Evolutionary conservation across 2,113 vertebrate genomes (phyloP).

Genomic region (Bos indicus): DNA sequence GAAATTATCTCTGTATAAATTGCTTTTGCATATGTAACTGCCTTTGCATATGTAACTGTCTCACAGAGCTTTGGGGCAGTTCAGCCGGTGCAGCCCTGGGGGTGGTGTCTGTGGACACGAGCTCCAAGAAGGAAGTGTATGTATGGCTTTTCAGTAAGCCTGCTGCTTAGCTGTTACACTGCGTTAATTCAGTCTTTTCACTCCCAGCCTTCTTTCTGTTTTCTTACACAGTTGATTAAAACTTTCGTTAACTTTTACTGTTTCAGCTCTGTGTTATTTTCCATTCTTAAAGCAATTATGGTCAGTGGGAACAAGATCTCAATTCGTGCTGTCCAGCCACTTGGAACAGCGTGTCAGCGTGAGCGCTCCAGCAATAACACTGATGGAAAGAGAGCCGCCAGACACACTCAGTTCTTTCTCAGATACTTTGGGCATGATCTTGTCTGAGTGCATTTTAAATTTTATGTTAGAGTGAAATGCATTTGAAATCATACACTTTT

Average conservation of each 20-base stretch:
- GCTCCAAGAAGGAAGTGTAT: slow-evolving; percentile 27
- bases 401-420: slow-evolving; percentile 71
- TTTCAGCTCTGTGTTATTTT: slow-evolving; percentile 63
- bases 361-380: slow-evolving; percentile 64
- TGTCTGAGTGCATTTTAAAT: slow-evolving; percentile 59
- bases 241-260: slow-evolving; percentile 63
- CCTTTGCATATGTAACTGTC: slow-evolving; percentile 30
- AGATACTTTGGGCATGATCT: slow-evolving; percentile 57
- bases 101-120: neutral
- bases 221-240: slow-evolving; percentile 66
- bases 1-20: slow-evolving; percentile 58
- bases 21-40: slow-evolving; percentile 27
- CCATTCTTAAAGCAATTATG: slow-evolving; percentile 67
- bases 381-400: slow-evolving; percentile 64
- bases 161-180: neutral
- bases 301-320: slow-evolving; percentile 68
- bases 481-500: slow-evolving; percentile 53
- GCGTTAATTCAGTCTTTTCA: slow-evolving; percentile 6
- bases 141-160: slow-evolving; percentile 55
- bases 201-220: neutral
- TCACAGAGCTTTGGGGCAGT: slow-evolving; percentile 37
- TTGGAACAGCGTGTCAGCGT: slow-evolving; percentile 56
- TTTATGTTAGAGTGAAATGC: slow-evolving; percentile 55
- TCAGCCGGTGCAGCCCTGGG: slow-evolving; percentile 31
- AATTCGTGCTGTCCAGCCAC: slow-evolving; percentile 19